A percentile compares a stretch with the other conserved stretches of the same genome.
phyloP scores from a whole-genome alignment of 2,113 vertebrate species.

The Cervus canadensis region DNA sequence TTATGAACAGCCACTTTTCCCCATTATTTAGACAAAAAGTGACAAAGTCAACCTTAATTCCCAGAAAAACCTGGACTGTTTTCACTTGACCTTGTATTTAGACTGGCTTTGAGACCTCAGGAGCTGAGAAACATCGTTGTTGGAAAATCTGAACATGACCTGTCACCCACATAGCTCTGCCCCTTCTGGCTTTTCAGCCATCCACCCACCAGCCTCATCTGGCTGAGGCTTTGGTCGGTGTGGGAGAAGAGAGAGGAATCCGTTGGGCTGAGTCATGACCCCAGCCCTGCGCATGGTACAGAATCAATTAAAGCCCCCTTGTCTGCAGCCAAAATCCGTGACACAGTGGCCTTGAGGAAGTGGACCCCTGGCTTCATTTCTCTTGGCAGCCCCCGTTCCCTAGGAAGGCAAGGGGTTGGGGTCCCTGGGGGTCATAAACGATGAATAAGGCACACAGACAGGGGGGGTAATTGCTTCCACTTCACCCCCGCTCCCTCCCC shows the following conservation, averaged over 20 bases:
- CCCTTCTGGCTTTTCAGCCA: conserved; percentile 16
- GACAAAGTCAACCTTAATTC: not conserved
- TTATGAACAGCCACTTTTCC: not conserved
- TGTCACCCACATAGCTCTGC: not conserved
- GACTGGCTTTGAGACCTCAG: not conserved
- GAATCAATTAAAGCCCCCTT: conserved; percentile 44
- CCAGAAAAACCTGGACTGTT: not conserved
- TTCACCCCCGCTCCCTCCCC: too few relatives aligned
- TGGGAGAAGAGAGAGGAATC: conserved; percentile 64
- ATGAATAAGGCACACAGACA: conserved; percentile 39
- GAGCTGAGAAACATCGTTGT: not conserved
- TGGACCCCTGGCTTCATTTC: conserved; percentile 32
- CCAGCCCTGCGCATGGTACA: conserved; percentile 7
- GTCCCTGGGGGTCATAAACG: not conserved
- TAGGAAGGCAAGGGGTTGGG: conserved; percentile 56
- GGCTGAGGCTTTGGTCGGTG: conserved; percentile 62
- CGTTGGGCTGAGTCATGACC: conserved; percentile 70
- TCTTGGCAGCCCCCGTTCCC: conserved; percentile 54
- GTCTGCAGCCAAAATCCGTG: conserved; percentile 14
- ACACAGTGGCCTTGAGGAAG: not conserved
- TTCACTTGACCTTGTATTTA: not conserved
- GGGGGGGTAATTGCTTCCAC: not conserved
- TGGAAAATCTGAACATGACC: conserved; percentile 47
- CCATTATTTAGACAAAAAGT: not conserved
- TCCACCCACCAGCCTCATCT: conserved; percentile 37